phyloP scores from a whole-genome alignment of 1,140 invertebrate genomes.

The Drosophila orena region DNA sequence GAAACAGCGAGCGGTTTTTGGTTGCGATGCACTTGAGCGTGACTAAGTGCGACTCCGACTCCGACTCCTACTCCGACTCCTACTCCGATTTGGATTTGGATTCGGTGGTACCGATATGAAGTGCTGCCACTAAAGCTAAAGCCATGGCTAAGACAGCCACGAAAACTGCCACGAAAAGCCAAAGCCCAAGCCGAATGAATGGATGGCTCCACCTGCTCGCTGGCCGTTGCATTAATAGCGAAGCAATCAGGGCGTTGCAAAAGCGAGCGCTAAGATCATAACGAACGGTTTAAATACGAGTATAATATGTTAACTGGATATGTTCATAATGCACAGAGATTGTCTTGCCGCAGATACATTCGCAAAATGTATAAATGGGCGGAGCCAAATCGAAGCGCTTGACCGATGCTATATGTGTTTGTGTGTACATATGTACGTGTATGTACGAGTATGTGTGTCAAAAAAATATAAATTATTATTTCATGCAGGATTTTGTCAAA shows the following conservation, averaged over 20 bases:
- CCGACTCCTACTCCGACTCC: background rate
- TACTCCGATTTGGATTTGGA: background rate
- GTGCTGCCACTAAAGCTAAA: background rate
- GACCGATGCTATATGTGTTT: background rate
- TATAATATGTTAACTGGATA: slow-evolving; percentile 77
- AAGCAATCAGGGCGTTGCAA: slow-evolving; percentile 80
- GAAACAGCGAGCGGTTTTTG: slow-evolving; percentile 42
- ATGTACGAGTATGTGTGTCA: too few species aligned
- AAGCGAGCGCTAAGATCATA: slow-evolving; percentile 78
- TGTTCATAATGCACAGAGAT: slow-evolving; percentile 75
- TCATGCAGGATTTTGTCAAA: too few species aligned
- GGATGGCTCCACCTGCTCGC: slow-evolving; percentile 51
- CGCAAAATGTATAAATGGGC: background rate
- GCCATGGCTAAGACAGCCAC: background rate
- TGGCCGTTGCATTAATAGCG: slow-evolving; percentile 77
- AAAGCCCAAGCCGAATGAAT: slow-evolving; percentile 2
- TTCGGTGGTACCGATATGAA: slow-evolving; percentile 13
- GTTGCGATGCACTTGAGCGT: slow-evolving; percentile 56
- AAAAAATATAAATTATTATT: too few species aligned
- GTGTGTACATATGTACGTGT: background rate
- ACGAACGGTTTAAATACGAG: slow-evolving; percentile 72
- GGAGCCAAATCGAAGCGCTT: slow-evolving; percentile 1
- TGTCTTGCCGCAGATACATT: slow-evolving; percentile 17
- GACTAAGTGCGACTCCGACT: slow-evolving; percentile 69
- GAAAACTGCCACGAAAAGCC: background rate